phyloP scores from a whole-genome alignment of 2,888 invertebrate species.

The Metallyticus violacea region DNA sequence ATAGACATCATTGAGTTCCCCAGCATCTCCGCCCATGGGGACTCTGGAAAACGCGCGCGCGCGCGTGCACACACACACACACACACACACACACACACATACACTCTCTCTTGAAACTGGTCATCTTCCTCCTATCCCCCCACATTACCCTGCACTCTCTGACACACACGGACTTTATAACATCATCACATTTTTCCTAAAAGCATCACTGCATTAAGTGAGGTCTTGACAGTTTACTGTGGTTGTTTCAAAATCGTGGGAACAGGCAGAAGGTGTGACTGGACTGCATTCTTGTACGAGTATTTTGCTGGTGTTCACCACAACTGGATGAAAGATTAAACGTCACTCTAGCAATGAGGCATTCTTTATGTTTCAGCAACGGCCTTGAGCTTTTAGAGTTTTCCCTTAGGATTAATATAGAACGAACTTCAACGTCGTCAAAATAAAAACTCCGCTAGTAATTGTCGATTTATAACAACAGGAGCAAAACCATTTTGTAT shows the following conservation, averaged over 20 bases:
- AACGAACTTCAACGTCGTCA: too few relatives aligned
- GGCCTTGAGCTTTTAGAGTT: background rate
- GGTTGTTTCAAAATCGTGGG: background rate
- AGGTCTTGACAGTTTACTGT: background rate
- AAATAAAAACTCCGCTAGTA: too few relatives aligned
- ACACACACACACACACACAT: background rate
- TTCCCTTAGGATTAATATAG: too few relatives aligned
- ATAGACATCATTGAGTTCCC: background rate
- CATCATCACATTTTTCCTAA: background rate
- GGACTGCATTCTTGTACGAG: background rate
- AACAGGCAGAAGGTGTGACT: background rate
- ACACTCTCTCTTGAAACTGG: background rate
- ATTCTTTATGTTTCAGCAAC: background rate
- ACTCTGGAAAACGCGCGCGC: background rate
- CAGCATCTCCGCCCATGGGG: conserved; percentile 9
- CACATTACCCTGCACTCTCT: background rate
- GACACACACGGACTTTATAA: background rate
- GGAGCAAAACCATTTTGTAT: too few relatives aligned
- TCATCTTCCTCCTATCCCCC: background rate
- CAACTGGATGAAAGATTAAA: background rate
- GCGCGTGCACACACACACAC: background rate
- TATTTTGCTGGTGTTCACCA: background rate
- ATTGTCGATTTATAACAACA: too few relatives aligned
- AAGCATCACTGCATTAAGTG: background rate
- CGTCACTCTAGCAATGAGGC: background rate